These are phyloP conservation scores for Pseudomyrmex flavicornis DNA, from an alignment of 1,140 invertebrate genomes.

Conservation along the genomic window DNA sequence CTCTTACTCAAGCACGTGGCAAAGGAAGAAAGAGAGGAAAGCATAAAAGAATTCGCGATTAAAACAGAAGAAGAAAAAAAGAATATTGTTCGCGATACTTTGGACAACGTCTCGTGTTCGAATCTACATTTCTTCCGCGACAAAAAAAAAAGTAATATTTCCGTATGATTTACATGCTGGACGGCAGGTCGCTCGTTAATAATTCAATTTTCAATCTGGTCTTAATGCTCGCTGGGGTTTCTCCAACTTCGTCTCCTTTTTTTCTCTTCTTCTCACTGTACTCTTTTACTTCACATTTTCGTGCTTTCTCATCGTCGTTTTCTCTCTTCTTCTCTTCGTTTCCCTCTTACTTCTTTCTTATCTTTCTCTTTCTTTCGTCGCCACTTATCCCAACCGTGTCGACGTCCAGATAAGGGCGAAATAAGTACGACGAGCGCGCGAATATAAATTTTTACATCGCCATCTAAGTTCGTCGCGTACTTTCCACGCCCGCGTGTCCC, in stretches of 20 bases:
- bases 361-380: conserved; percentile 25
- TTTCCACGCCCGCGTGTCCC: conserved; percentile 26
- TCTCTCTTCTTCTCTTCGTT: not conserved
- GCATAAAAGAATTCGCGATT: conserved; percentile 28
- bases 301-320: conserved; percentile 45
- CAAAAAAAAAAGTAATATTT: conserved; percentile 74
- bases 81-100: conserved; percentile 47
- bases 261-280: not conserved
- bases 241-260: conserved; percentile 32
- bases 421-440: conserved; percentile 42
- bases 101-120: conserved; percentile 60
- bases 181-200: conserved; percentile 74
- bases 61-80: conserved; percentile 7
- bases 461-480: conserved; percentile 20
- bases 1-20: conserved; percentile 19
- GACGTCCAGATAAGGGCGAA: conserved; percentile 38
- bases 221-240: conserved; percentile 71
- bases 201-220: conserved; percentile 80
- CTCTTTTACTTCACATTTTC: conserved; percentile 39
- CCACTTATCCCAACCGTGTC: conserved; percentile 47
- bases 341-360: conserved; percentile 24
- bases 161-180: conserved; percentile 77
- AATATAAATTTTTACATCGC: conserved; percentile 56
- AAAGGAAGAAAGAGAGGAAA: conserved; percentile 2
- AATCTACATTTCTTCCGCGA: conserved; percentile 46